Evolutionary conservation across 2,797 vertebrate genomes (phyloP).

Genomic region (Chelidonichthys spinosus): DNA sequence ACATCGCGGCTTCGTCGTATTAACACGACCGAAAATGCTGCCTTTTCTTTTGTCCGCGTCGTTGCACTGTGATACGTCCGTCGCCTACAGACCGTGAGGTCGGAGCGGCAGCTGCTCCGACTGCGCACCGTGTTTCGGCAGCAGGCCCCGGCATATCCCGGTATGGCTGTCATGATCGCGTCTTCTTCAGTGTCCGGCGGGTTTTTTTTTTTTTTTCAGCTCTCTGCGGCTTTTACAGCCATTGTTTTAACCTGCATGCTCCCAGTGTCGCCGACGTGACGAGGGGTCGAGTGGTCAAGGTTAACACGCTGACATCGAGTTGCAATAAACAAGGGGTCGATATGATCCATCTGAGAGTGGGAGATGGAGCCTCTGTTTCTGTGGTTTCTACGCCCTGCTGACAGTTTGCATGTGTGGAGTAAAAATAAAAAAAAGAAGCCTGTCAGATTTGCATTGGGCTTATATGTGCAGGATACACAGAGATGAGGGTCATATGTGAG

Average conservation of each 20-base stretch:
- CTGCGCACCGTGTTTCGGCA: constrained; percentile 42
- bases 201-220: not conserved
- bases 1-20: not conserved
- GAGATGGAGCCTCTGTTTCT: not conserved
- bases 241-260: constrained; percentile 6
- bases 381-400: constrained; percentile 5
- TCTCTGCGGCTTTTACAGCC: not conserved
- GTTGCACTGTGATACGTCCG: not conserved
- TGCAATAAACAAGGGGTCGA: constrained; percentile 39
- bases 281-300: constrained; percentile 68
- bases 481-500: not conserved
- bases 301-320: constrained; percentile 48
- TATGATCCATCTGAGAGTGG: constrained; percentile 23
- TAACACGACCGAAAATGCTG: not conserved
- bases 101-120: constrained; percentile 2
- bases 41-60: not conserved
- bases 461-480: not conserved
- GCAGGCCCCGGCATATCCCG: constrained; percentile 42
- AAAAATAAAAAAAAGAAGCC: not conserved
- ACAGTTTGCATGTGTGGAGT: not conserved
- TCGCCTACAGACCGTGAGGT: not conserved
- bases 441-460: not conserved
- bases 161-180: constrained; percentile 28
- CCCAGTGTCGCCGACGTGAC: constrained; percentile 4
- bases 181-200: constrained; percentile 2